Conservation (phyloP, 2,797 vertebrate genomes). For the Australoheros facetus region DNA sequence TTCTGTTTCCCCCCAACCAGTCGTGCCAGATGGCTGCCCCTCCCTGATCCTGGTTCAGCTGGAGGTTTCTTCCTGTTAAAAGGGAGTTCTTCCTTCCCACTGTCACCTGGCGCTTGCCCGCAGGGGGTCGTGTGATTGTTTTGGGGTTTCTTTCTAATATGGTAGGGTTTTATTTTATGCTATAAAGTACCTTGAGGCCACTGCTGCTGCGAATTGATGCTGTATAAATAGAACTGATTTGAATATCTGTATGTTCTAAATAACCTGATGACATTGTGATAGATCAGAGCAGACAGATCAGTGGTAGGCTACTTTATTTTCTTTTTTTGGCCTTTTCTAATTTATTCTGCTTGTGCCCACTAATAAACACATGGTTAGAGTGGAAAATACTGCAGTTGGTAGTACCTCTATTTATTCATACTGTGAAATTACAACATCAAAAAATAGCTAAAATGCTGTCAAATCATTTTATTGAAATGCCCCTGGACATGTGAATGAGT, state of each 20-base stretch:
- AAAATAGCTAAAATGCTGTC: not conserved
- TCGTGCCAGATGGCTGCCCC: not conserved
- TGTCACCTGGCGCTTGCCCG: not conserved
- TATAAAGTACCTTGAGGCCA: not conserved
- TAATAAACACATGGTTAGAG: not conserved
- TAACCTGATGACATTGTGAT: not conserved
- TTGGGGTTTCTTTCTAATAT: not conserved
- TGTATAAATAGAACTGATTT: not conserved
- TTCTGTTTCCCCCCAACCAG: not conserved
- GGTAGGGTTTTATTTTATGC: accelerated
- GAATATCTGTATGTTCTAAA: not conserved
- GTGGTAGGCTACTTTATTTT: not conserved
- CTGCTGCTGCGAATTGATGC: not conserved
- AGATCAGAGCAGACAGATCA: not conserved
- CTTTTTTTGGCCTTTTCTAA: not conserved
- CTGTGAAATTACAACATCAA: not conserved
- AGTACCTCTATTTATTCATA: not conserved
- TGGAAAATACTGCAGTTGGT: not conserved
- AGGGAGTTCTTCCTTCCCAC: accelerated
- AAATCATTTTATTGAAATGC: not conserved
- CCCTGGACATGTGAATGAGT: not conserved
- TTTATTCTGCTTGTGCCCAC: not conserved
- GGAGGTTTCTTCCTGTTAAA: not conserved
- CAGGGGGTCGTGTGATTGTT: not conserved
- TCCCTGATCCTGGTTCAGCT: not conserved